phyloP scores from a whole-genome alignment of 2,888 invertebrate genomes.

The Nomada ferruginata region DNA sequence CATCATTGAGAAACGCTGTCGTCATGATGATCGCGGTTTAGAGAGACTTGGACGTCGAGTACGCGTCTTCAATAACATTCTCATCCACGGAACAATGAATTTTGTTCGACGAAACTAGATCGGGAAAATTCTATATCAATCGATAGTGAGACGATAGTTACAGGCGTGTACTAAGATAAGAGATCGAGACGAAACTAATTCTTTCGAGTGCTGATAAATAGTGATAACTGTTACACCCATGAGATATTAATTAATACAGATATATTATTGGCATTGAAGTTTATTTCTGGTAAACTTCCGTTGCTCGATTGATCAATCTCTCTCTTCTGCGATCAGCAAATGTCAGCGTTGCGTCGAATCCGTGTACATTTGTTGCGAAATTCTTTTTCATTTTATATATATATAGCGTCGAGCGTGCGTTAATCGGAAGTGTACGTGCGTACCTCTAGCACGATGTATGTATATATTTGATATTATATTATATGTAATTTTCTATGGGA shows the following conservation, averaged over 20 bases:
- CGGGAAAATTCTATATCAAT: not conserved
- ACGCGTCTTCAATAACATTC: not conserved
- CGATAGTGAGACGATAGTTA: not conserved
- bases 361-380: constrained; percentile 39
- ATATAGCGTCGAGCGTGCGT: constrained; percentile 5
- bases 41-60: not conserved
- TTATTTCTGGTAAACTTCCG: not conserved
- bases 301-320: not conserved
- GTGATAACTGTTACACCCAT: not conserved
- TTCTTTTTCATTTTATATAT: constrained; percentile 55
- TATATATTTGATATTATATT: constrained; percentile 52
- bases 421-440: constrained; percentile 17
- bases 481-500: constrained; percentile 56
- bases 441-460: constrained; percentile 11
- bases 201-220: not conserved
- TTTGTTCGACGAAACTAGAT: too few species aligned
- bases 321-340: not conserved
- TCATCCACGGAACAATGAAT: not conserved
- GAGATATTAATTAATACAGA: not conserved
- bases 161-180: not conserved
- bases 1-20: constrained; percentile 52
- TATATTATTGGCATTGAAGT: not conserved
- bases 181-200: not conserved
- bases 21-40: constrained; percentile 25
- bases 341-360: constrained; percentile 15